Evolutionary conservation across 2,888 invertebrate species (phyloP), one percentile per base, ranked within the genome.

Genomic region (Nemotelus nigrinus): DNA sequence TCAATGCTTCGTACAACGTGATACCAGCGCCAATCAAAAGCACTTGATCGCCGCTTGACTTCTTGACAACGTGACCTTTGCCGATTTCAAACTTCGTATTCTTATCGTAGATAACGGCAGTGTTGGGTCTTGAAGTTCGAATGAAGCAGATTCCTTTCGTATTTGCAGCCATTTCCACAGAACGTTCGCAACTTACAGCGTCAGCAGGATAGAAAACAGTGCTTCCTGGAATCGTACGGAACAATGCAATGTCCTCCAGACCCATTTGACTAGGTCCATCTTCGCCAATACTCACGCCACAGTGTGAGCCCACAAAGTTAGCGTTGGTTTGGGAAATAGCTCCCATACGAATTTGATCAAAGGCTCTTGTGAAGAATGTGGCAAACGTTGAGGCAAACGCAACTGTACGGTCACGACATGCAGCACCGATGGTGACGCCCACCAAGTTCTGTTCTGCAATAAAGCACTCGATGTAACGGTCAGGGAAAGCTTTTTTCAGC

Each of bases 181-280:
- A 96, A 77, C 98, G 91, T 88, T 99, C 99, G 47, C 94, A 91
- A 57, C 96, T 93, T 6, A 99, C 99, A 0, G 98, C 99, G 88
- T 99, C 99, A 57, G 93, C 89, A 67, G 94, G 94, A 83, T 94
- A 94, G 88, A 94, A 94, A 5, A 94, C 89, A 1, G 93, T 93
- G 80, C 91, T 90, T 79, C 94, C 94, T 76, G 98, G 97, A 81
- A 99, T 91, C 3, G 95, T 88, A 60, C 99, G 91, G 92, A 99
- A 99, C 90, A 99, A 90, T 1, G 97, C 96, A 78, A 99, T 87
- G 87, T 99, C 99, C 88, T 99, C 99, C n/a, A 99, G 90, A 3
- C 97, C 99, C 99, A 99, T 99, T 89, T 99, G 99, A 77, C 96
- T 96, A 39, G 99, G 99, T 0, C 99, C 99, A 88, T 99, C 99